Evolutionary conservation across 2,888 invertebrate species (phyloP), one percentile per base, ranked within the genome.

Genomic region (Oscheius myriophilus): DNA sequence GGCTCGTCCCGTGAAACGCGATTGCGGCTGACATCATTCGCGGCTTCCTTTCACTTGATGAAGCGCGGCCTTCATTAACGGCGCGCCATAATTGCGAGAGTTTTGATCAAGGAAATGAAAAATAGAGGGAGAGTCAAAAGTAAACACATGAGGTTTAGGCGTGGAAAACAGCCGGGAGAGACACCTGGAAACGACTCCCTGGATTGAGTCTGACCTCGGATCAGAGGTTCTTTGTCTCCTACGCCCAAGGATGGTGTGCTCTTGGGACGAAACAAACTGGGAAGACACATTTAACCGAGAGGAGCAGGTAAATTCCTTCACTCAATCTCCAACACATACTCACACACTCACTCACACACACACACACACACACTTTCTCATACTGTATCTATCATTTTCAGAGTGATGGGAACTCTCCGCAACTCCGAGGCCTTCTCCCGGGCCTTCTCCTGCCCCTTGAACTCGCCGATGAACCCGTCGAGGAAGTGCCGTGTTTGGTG

Each of bases 181-280:
- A 67, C 23, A 57, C 14, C 2, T 64, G 62, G 21, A 41, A 33
- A 11, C 23, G 53, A 11, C 45, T 72, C 41, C 66, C 71, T 2
- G 73, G 73, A 14, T 52, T 73, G 2, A 66, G 57, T 21, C 55
- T 71, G 26, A 68, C 70, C 3, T 72, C 73, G 23, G 72, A 72
- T 3, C 74, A 76, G 46, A 54, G 73, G 23, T 76, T 76, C 58
- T 76, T 76, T 62, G 51, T 76, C n/a, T 59, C 76, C 9, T 76
- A 72, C 33, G 69, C 76, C 1, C 76, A 76, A 54, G 68, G 72
- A 21, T 76, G 76, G 76, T 76, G 76, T 66, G 72, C 76, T 33
- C 53, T 72, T 1, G 51, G 59, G 43, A 64, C 71, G 42, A 45
- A 51, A 39, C 64, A 64, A 26, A 51, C 33, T 12, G 42, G 61